Conservation (phyloP, 2,113 vertebrate genomes). For the Mungos mungo region DNA sequence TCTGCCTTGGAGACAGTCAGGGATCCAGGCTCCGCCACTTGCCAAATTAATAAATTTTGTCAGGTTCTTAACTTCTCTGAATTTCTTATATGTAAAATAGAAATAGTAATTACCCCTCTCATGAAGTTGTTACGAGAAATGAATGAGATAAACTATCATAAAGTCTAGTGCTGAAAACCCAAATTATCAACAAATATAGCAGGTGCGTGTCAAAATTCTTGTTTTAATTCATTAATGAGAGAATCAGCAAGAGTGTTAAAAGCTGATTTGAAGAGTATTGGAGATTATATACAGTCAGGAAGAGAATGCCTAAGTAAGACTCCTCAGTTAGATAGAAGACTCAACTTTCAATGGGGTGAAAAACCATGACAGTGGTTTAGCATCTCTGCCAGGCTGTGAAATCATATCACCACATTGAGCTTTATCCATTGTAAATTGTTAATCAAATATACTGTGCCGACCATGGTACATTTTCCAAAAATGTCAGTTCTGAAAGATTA, state of each 20-base stretch:
- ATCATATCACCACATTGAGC: not conserved
- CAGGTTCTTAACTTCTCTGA: not conserved
- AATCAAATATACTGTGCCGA: not conserved
- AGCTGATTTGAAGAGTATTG: not conserved
- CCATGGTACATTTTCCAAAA: not conserved
- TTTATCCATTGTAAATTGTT: not conserved
- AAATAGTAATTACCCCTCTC: not conserved
- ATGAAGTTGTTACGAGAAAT: not conserved
- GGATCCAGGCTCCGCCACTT: not conserved
- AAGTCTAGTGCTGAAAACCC: not conserved
- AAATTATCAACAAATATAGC: not conserved
- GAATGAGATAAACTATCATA: not conserved
- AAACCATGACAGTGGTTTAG: not conserved
- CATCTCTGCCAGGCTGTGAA: not conserved
- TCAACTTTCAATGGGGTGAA: not conserved
- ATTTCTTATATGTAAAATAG: not conserved
- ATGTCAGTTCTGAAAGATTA: not conserved
- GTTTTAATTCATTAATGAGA: constrained; percentile 8
- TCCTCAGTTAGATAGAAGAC: not conserved
- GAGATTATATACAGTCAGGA: not conserved
- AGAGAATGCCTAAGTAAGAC: not conserved
- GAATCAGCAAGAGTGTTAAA: not conserved
- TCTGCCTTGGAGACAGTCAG: rapidly evolving
- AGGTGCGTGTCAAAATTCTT: not conserved
- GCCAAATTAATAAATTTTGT: not conserved